Evolutionary conservation across 2,888 invertebrate species (phyloP), one percentile per base, ranked within the genome.

Genomic region (Spisula subtruncata): DNA sequence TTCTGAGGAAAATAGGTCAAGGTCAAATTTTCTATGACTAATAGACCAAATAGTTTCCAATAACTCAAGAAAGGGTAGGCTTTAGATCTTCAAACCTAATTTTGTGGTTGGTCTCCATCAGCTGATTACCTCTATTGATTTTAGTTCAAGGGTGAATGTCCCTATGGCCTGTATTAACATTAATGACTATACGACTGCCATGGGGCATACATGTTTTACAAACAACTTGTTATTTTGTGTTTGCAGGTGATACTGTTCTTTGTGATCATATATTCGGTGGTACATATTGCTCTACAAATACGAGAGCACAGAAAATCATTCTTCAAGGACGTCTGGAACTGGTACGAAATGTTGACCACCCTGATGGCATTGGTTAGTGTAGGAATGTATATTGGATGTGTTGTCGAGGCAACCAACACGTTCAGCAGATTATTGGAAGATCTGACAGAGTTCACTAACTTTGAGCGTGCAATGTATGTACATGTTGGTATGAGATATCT

Each of bases 401-500:
- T 96, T 32, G 92, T 96, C 14, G 94, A 95, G 81, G 96, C 97
- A 10, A 94, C 96, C 16, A 94, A 95, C 86, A 94, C 96, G 1
- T 93, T 97, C 88, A 94, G 95, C 8, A 93, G 94, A 5, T 97
- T 96, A 94, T 93, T 95, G 25, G 93, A 93, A 86, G 96, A 94
- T 86, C 90, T 83, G 75, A 71, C 90, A 16, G 90, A 90, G 4
- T 95, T 95, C 92, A 94, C 94, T 16, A 95, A 94, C 89, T 95
- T 96, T 89, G 94, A 93, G 85, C 89, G 87, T n/a, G 96, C 95
- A 0, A 95, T 95, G 1, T 92, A 95, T 83, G 93, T 96, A 41
- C 97, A 97, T 92, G 95, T 96, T 25, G 93, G 95, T 4, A 97
- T 96, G 94, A 96, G 96, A 79, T 96, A 96, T 90, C 90, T 96